phyloP scores from a whole-genome alignment of 2,888 invertebrate genomes.

The Drosophila putrida region DNA sequence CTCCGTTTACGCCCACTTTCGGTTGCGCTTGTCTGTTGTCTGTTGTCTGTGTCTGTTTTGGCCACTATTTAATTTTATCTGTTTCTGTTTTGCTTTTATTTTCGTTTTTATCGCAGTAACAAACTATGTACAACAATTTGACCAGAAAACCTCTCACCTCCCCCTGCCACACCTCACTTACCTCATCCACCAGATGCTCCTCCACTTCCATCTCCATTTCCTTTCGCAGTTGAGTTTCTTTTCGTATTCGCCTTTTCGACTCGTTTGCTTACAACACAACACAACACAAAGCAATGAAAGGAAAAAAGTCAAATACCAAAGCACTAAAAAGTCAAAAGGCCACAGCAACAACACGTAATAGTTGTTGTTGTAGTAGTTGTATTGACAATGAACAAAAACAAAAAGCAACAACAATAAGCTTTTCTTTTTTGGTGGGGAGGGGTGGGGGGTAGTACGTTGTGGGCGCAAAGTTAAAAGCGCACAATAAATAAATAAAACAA shows the following conservation, averaged over 20 bases:
- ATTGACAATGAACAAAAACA: constrained; percentile 48
- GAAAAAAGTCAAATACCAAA: constrained; percentile 70
- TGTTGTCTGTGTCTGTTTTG: constrained; percentile 53
- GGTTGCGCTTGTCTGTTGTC: constrained; percentile 44
- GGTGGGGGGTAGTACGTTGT: constrained; percentile 8
- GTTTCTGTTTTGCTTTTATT: constrained; percentile 65
- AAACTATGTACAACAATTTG: constrained; percentile 71
- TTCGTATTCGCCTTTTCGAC: constrained; percentile 46
- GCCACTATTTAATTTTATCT: constrained; percentile 78
- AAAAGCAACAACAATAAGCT: constrained; percentile 22
- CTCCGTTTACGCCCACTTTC: constrained; percentile 23
- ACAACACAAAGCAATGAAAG: constrained; percentile 35
- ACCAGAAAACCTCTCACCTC: constrained; percentile 21
- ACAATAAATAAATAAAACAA: constrained; percentile 76
- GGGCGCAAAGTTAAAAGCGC: constrained; percentile 55
- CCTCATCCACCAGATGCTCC: too few species aligned
- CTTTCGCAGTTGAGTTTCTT: constrained; percentile 20
- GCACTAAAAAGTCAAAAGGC: constrained; percentile 78
- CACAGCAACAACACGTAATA: constrained; percentile 39
- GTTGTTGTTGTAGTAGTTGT: constrained; percentile 57
- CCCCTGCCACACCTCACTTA: constrained; percentile 14
- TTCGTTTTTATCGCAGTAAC: constrained; percentile 59
- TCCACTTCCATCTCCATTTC: background rate
- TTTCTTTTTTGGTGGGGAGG: too few species aligned
- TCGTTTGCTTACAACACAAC: constrained; percentile 29